phyloP scores from a whole-genome alignment of 2,888 invertebrate species.

The Adelognathus sp. region DNA sequence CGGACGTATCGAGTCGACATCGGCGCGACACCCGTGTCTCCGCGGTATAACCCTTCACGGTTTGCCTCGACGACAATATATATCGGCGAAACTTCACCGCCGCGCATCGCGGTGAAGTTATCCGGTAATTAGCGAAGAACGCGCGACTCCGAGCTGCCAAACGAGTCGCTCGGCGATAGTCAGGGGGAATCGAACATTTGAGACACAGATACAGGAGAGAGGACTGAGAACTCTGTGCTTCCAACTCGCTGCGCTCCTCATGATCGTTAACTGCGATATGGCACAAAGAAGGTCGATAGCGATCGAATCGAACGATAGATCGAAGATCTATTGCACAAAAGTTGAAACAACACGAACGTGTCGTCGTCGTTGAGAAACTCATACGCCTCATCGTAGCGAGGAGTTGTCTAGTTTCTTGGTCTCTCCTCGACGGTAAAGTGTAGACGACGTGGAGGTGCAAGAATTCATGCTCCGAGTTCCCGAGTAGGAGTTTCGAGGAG shows the following conservation, averaged over 20 bases:
- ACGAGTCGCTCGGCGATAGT: constrained; percentile 49
- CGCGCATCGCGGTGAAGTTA: constrained; percentile 66
- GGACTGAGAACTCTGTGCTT: neutral
- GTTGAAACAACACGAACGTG: neutral
- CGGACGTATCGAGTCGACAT: constrained; percentile 59
- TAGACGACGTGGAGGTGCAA: neutral
- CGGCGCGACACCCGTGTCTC: constrained; percentile 61
- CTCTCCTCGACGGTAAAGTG: neutral
- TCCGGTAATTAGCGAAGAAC: constrained; percentile 74
- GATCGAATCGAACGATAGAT: constrained; percentile 15
- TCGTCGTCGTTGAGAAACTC: constrained; percentile 5
- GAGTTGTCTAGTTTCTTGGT: neutral
- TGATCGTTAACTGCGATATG: constrained; percentile 3
- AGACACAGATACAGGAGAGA: constrained; percentile 61
- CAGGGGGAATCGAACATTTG: constrained; percentile 71
- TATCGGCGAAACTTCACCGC: constrained; percentile 47
- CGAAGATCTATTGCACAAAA: constrained; percentile 22
- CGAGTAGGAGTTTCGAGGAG: no score
- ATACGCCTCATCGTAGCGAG: constrained; percentile 3
- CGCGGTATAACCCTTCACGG: constrained; percentile 33
- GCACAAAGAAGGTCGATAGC: constrained; percentile 2
- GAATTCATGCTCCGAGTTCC: neutral
- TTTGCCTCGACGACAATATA: constrained; percentile 55
- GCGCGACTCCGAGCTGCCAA: constrained; percentile 55
- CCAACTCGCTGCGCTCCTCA: neutral